Conservation (phyloP, 2,888 invertebrate species). For the Phorcus lineatus region DNA sequence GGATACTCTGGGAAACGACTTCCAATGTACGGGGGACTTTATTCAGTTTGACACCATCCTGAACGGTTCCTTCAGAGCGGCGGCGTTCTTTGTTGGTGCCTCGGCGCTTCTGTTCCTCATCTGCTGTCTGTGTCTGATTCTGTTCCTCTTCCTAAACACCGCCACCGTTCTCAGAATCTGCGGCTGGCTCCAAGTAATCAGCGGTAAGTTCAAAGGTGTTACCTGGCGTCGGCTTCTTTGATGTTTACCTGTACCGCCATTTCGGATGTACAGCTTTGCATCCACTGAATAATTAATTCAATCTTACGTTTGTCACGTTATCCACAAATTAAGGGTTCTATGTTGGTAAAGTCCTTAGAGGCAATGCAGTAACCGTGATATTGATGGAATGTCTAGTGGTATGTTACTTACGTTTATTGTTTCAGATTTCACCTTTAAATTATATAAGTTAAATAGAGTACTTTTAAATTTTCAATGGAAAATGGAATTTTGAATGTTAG, state of each 20-base stretch:
- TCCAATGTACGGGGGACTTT: constrained; percentile 85
- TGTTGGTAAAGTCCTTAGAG: no score
- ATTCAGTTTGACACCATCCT: constrained; percentile 84
- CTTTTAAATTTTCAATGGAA: no score
- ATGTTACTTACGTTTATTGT: no score
- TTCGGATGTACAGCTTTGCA: no score
- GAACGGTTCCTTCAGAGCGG: constrained; percentile 88
- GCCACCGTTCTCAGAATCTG: constrained; percentile 94
- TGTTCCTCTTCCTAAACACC: constrained; percentile 94
- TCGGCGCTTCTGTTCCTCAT: constrained; percentile 88
- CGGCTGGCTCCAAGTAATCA: constrained; percentile 95
- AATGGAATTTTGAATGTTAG: no score
- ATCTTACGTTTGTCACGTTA: no score
- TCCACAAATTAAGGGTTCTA: no score
- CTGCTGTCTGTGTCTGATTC: constrained; percentile 89
- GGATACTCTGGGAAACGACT: constrained; percentile 80
- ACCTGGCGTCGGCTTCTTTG: not conserved
- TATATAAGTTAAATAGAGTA: no score
- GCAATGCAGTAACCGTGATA: no score
- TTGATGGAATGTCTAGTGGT: no score
- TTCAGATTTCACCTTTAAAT: no score
- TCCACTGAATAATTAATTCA: no score
- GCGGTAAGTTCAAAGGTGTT: constrained; percentile 82
- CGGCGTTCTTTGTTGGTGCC: constrained; percentile 91
- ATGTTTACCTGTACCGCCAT: constrained; percentile 6